Evolutionary conservation across 2,113 vertebrate genomes (phyloP), one percentile per base, ranked within the genome.

Genomic region (Thalassarche chlororhynchos): DNA sequence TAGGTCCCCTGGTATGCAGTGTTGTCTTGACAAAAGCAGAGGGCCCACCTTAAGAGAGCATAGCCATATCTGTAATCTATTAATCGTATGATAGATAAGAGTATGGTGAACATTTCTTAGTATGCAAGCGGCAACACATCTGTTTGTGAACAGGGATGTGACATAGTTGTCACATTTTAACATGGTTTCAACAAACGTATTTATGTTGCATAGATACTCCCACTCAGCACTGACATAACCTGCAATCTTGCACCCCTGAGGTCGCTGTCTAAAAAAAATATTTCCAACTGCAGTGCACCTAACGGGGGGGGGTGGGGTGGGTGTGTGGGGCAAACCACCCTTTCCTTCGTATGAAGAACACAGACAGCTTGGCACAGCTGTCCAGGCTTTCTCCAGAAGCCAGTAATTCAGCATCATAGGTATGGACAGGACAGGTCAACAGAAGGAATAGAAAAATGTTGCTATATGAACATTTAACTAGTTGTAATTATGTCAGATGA

Each of bases 341-440:
- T 77, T 78, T 51, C 94, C 91, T 96, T 94, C 0, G 1, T 14
- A 76, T 18, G 34, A 79, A 42, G 70, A 95, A 77, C 74, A 91
- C 31, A 61, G 84, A 31, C 23, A 87, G 46, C 49, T 61, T 89
- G 74, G 80, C 70, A 96, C 75, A 94, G 58, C 57, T 80, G 84
- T 31, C 61, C 80, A 42, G 60, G 81, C 75, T 87, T 55, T n/a
- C 87, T 93, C 70, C 91, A 90, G 74, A 72, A 84, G 83, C 42
- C 87, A 76, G 20, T 93, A 87, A 96, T 95, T 97, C 95, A 95
- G 91, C 91, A 96, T 0, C 55, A 87, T 11, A 83, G 38, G 20
- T 19, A 65, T 6, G 10, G 68, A 68, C 1, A 84, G 38, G 62
- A 77, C 34, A 86, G 49, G 82, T 52, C 78, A 83, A n/a, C 36